phyloP scores from a whole-genome alignment of 2,113 vertebrate genomes.

The Ascaphus truei region DNA sequence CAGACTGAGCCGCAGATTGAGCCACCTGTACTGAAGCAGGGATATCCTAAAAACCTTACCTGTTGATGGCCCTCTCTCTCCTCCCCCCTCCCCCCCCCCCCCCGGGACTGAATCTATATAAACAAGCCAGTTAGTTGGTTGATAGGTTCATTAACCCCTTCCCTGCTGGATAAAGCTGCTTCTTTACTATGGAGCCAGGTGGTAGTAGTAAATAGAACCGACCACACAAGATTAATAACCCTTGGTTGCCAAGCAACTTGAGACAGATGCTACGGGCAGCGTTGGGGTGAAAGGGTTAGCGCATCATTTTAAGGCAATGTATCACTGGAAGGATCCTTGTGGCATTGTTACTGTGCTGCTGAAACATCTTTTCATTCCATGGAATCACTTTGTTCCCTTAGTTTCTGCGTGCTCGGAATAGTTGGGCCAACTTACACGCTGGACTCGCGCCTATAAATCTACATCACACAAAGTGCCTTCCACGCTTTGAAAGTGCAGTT shows the following conservation, averaged over 20 bases:
- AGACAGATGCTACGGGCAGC: slow-evolving; percentile 6
- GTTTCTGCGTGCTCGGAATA: not conserved
- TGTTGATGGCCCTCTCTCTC: too few species aligned
- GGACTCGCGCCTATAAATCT: not conserved
- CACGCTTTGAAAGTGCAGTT: not conserved
- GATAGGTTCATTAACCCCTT: not conserved
- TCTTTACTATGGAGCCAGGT: not conserved
- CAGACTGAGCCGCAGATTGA: too few species aligned
- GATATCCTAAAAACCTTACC: too few species aligned
- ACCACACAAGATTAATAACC: slow-evolving; percentile 15
- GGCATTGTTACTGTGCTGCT: not conserved
- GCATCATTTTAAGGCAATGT: slow-evolving; percentile 5
- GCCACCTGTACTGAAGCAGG: too few species aligned
- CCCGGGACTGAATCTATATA: too few species aligned
- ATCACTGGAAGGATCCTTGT: slow-evolving; percentile 4
- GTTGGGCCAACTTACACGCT: not conserved
- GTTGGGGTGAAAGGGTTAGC: slow-evolving; percentile 12
- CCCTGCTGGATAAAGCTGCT: not conserved
- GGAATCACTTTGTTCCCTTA: slow-evolving; percentile 2
- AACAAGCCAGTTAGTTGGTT: too few species aligned
- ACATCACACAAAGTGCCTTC: not conserved
- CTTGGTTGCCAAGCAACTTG: slow-evolving; percentile 17
- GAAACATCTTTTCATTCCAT: not conserved
- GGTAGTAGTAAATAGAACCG: not conserved
- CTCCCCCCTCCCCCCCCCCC: too few species aligned